Evolutionary conservation across 2,113 vertebrate genomes (phyloP).

Genomic region (Microtus pennsylvanicus): DNA sequence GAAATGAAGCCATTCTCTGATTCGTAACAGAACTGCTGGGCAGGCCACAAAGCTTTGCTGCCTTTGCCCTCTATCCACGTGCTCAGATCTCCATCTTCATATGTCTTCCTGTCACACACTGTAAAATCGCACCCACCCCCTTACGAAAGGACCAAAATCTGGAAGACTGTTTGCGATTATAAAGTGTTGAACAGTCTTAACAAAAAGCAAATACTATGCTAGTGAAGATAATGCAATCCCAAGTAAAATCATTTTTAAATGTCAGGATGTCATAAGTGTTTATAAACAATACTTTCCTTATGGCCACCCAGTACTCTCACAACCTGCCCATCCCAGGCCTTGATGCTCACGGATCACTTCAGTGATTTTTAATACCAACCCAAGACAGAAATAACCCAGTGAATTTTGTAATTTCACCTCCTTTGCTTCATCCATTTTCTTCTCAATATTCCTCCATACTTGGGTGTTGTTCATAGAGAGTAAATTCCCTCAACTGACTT

Average conservation of each 20-base stretch:
- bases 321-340: neutral
- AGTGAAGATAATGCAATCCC: neutral
- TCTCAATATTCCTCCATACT: neutral
- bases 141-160: neutral
- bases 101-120: neutral
- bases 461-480: neutral
- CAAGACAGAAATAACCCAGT: neutral
- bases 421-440: neutral
- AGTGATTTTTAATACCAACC: neutral
- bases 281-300: neutral
- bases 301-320: neutral
- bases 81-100: neutral
- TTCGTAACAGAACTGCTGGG: neutral
- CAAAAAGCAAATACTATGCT: neutral
- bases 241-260: neutral
- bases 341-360: neutral
- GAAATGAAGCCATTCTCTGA: neutral
- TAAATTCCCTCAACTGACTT: conserved; percentile 11
- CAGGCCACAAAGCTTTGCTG: neutral
- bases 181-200: neutral
- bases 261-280: neutral
- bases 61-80: neutral
- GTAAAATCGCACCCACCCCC: neutral
- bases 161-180: neutral
- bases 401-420: neutral